Percentiles rank a stretch among this genome's conserved stretches.
These are phyloP conservation scores for Felis catus DNA, from an alignment of 2,113 vertebrate species.

Conservation along the genomic window F.catus_Fca126_mat1.0 CM031418.1:111467501-111468000, in stretches of 20 bases:
- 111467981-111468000: conserved; percentile 75
- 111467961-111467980: conserved; percentile 60
- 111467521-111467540: conserved; percentile 72
- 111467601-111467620: conserved; percentile 84
- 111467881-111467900: conserved; percentile 78
- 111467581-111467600: conserved; percentile 81
- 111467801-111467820: conserved; percentile 90
- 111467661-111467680: conserved; percentile 87
- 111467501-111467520: conserved; percentile 84
- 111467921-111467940: conserved; percentile 82
- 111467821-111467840: conserved; percentile 93
- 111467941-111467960: conserved; percentile 77
- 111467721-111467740: background rate
- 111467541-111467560: conserved; percentile 61
- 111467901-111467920: conserved; percentile 81
- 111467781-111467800: conserved; percentile 89
- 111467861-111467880: conserved; percentile 72
- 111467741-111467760: conserved; percentile 85
- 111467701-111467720: background rate
- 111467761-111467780: conserved; percentile 90
- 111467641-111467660: conserved; percentile 80
- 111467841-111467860: conserved; percentile 80
- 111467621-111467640: conserved; percentile 72
- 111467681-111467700: conserved; percentile 66
- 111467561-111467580: conserved; percentile 75